Evolutionary conservation across 2,113 vertebrate genomes (phyloP), one percentile per base, ranked within the genome.

Genomic region (Phaethornis superciliosus): DNA sequence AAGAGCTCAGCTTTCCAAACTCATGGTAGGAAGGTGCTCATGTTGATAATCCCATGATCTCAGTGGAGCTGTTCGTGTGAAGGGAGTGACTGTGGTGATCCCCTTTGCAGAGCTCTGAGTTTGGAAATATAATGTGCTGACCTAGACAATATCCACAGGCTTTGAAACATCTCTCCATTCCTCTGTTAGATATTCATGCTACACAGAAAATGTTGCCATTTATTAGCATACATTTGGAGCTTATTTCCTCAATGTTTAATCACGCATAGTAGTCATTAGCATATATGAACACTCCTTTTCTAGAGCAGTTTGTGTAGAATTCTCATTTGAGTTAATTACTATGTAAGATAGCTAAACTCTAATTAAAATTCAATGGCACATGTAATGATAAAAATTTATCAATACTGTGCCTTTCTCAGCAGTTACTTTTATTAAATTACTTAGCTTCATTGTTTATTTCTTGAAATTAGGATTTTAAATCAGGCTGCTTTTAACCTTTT

Each of bases 331-430:
- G 90, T 95, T 94, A 96, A 96, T 97, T 97, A 91, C 93, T 93
- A 62, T 85, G 85, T 92, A 93, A 95, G 93, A 95, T 95, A 94
- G 90, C 93, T 92, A 90, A 94, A 96, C 78, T 95, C 90, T 95
- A 97, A 97, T 97, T 97, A 97, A 96, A 96, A 97, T 96, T 95
- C 93, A 95, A 84, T 88, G 92, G 91, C 88, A 96, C 90, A 92
- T 88, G 82, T 93, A 94, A 92, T 95, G 94, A 96, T 97, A 97
- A 95, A 93, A 88, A 95, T 81, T 94, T 95, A 95, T 96, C 93
- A 96, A 91, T 96, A 91, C 18, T 54, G 35, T 64, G 82, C 81
- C 91, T 91, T 93, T 90, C 81, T 91, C 90, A 90, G 91, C 85
- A 78, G 92, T 68, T 94, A 94, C 46, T 91, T 86, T 88, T 78